These are phyloP conservation scores for Philereme vetulata DNA, from an alignment of 2,888 invertebrate genomes.

Conservation along the genomic window DNA sequence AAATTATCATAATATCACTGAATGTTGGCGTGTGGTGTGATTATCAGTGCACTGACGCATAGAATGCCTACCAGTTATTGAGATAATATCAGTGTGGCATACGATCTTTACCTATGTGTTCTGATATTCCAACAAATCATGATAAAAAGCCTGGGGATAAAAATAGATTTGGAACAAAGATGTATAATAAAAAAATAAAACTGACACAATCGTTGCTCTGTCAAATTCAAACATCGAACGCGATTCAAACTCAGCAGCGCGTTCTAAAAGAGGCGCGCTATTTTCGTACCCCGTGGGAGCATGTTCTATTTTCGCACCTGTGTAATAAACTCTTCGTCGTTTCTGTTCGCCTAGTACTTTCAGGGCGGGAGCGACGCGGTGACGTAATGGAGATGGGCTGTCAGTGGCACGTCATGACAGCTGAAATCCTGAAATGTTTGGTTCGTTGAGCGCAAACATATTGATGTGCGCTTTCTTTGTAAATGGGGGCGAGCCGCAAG, in stretches of 20 bases:
- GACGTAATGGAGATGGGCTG: conserved; percentile 77
- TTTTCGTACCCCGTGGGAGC: conserved; percentile 66
- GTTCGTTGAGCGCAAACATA: not conserved
- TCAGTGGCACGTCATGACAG: conserved; percentile 66
- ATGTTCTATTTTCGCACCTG: conserved; percentile 73
- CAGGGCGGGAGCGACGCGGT: conserved; percentile 70
- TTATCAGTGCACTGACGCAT: conserved; percentile 6
- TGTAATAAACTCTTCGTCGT: conserved; percentile 47
- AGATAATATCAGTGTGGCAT: no score
- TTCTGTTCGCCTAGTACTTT: conserved; percentile 73
- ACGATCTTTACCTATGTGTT: no score
- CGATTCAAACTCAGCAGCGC: conserved; percentile 39
- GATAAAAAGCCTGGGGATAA: no score
- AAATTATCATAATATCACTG: not conserved
- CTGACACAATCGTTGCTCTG: conserved; percentile 10
- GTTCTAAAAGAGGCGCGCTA: conserved; percentile 56
- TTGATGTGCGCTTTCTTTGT: no score
- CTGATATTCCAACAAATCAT: no score
- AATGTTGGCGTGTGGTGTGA: not conserved
- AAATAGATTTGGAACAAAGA: no score
- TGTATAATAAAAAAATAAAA: not conserved
- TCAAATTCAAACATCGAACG: conserved; percentile 31
- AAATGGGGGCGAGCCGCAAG: no score
- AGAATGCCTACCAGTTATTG: no score
- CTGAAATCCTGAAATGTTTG: conserved; percentile 37